Evolutionary conservation across 1,140 invertebrate species (phyloP), one percentile per base, ranked within the genome.

Genomic region (Drosophila nigromelanica): DNA sequence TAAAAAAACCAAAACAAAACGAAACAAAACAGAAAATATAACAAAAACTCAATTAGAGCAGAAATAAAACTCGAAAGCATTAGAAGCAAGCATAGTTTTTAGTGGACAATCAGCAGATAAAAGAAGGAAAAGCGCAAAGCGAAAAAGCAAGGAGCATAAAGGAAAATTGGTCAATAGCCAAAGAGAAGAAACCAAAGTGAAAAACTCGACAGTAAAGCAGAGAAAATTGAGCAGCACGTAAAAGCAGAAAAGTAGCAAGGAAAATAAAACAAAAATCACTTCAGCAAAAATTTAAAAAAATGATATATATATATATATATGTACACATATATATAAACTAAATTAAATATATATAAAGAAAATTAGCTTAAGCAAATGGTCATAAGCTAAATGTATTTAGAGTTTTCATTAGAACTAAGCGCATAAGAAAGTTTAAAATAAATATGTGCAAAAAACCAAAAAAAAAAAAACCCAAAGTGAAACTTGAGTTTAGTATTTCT

Each of bases 91-190:
- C 83, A 87, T 87, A 87, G 82, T 89, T 87, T 78, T 86, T 86
- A 86, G 82, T 86, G 82, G 82, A 86, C 82, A 86, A 86, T 86
- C 82, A 86, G 82, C 82, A 76, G 75, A 77, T 77, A 64, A 85
- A 61, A 68, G 58, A 50, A 42, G 62, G 42, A 61, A 67, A 68
- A 52, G 67, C 35, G 21, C 61, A 33, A 14, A 48, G 40, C 14
- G 40, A 43, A 68, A 54, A 37, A 47, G 54, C 47, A 45, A 68
- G 39, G 58, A 21, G 30, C 30, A 18, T 14, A 50, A 12, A 43
- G 27, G 63, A 58, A 56, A 75, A 51, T 66, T 64, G 61, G 68
- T 71, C 58, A 70, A 70, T 70, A 63, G 60, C 60, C 61, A 52
- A 55, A 52, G 58, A 27, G 43, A 27, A 47, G 18, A 33, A 14